A percentile compares a stretch with the other conserved stretches of the same genome.
phyloP scores from a whole-genome alignment of 2,797 vertebrate genomes.

The Anguilla marmorata region DNA sequence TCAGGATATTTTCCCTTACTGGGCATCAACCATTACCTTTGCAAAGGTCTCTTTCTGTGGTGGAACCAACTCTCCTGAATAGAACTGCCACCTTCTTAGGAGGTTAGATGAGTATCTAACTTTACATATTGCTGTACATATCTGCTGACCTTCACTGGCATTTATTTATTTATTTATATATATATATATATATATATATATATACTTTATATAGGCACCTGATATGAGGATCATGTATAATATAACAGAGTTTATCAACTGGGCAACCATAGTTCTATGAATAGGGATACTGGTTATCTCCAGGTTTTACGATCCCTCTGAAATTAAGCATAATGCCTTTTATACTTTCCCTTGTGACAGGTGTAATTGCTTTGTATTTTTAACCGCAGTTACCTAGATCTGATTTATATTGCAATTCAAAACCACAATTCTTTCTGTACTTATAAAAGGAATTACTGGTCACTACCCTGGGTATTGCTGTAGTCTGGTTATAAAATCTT shows the following conservation, averaged over 20 bases:
- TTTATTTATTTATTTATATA: too few relatives aligned
- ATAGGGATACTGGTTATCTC: not conserved
- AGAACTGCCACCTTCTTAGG: too few relatives aligned
- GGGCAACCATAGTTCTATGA: not conserved
- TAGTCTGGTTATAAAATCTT: conserved; percentile 44
- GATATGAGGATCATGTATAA: not conserved
- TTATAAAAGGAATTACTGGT: conserved; percentile 46
- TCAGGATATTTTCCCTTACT: too few relatives aligned
- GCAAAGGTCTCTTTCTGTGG: too few relatives aligned
- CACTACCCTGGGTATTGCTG: conserved; percentile 46
- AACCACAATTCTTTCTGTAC: conserved; percentile 26
- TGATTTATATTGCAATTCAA: not conserved
- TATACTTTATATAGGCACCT: not conserved
- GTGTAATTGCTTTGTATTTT: not conserved
- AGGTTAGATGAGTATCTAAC: too few relatives aligned
- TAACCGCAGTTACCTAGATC: not conserved
- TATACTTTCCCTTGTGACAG: not conserved
- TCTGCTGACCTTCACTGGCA: too few relatives aligned
- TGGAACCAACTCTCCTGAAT: too few relatives aligned
- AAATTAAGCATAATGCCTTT: not conserved
- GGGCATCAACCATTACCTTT: too few relatives aligned
- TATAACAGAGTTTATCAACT: not conserved
- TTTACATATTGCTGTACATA: too few relatives aligned
- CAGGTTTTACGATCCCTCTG: too few relatives aligned
- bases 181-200: too few relatives aligned